These are phyloP conservation scores for Rutilus rutilus DNA, from an alignment of 2,113 vertebrate species.

Conservation along the genomic window DNA sequence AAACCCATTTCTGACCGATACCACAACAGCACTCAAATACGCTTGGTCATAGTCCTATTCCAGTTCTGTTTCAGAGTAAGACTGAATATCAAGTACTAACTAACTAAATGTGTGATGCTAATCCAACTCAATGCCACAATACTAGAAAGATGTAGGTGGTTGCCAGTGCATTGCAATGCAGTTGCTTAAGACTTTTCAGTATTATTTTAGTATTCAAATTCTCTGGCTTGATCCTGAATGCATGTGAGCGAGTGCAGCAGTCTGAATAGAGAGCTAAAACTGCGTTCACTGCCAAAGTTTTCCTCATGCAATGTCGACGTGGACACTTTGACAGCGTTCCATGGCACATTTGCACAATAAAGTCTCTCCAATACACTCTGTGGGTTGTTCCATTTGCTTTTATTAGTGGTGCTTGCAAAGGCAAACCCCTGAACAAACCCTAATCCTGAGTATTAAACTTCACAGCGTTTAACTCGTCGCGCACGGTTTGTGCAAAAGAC, in stretches of 20 bases:
- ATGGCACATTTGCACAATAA: constrained; percentile 48
- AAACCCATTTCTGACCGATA: not conserved
- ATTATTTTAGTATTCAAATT: not conserved
- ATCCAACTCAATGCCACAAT: not conserved
- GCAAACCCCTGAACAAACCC: constrained; percentile 28
- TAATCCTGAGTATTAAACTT: not conserved
- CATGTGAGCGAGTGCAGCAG: not conserved
- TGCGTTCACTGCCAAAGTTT: constrained; percentile 55
- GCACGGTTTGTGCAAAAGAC: not conserved
- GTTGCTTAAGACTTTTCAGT: not conserved
- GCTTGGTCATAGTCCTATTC: not conserved
- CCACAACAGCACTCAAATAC: constrained; percentile 6
- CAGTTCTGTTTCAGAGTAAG: not conserved
- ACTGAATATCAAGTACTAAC: not conserved
- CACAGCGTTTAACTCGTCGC: not conserved
- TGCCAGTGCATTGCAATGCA: not conserved
- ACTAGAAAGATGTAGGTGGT: not conserved
- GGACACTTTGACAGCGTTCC: constrained; percentile 57
- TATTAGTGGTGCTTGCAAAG: constrained; percentile 22
- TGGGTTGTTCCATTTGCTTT: constrained; percentile 22
- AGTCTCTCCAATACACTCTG: constrained; percentile 36
- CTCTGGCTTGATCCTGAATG: not conserved
- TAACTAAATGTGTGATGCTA: not conserved
- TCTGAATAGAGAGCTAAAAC: constrained; percentile 10
- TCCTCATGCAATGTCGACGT: constrained; percentile 58